Base-by-base conservation (phyloP, 2,113 vertebrate species). In the Grus americana region DNA sequence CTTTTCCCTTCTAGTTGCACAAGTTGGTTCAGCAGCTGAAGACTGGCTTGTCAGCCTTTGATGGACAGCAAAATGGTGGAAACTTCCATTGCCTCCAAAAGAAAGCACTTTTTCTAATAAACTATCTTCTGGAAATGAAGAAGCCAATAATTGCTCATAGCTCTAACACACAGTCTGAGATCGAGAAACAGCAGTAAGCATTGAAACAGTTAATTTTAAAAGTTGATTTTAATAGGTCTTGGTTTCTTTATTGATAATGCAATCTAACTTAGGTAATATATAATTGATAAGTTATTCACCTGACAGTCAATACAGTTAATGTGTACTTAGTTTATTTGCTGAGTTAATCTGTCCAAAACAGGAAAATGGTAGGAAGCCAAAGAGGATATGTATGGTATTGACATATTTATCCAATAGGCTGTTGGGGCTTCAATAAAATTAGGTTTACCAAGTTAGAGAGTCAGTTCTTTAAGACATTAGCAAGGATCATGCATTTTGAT, bases 211-310 rank as follows among this genome's bases (percentile, higher is more conserved):
- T 96, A 87, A 94, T 76, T 88, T 92, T 66, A 81, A 63, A 92
- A 83, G 79, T 17, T 88, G 29, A 62, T 91, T 93, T 96, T 92
- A 92, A 96, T 95, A 79, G 42, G 15, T 75, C 84, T 83, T 86
- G n/a, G 34, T 92, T 94, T 86, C 74, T 76, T 68, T 95, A 97
- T 89, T 87, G 93, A 94, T 95, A 96, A 76, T 87, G 52, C 50
- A 92, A 63, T 96, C 49, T 87, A 94, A 86, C 62, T 85, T 78
- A 72, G 86, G n/a, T 76, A 95, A 42, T 79, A 86, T 88, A 79
- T 81, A 95, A 71, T 90, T 87, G 79, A 91, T 94, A 86, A 65
- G 20, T 95, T 95, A 94, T 96, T 96, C 90, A 93, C 78, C 61
- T 76, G 76, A 68, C 80, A 91, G 67, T 96, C 74, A 90, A 91